Conservation (phyloP, 1,140 invertebrate species). For the Tribolium madens region DNA sequence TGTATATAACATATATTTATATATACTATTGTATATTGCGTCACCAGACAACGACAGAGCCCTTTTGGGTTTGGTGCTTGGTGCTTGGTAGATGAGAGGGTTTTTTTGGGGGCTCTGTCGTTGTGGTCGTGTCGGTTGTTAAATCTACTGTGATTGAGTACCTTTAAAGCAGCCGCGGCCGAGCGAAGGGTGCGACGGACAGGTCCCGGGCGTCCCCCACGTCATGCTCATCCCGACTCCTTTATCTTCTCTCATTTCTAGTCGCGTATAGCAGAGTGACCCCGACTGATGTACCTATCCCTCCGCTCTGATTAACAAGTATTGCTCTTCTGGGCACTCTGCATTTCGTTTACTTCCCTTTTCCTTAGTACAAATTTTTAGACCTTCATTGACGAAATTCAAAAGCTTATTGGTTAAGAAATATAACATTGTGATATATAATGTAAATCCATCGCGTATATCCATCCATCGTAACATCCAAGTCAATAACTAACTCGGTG, state of each 20-base stretch:
- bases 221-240: conserved; percentile 56
- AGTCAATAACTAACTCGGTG: conserved; percentile 38
- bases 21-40: conserved; percentile 44
- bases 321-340: conserved; percentile 58
- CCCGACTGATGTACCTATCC: conserved; percentile 63
- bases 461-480: conserved; percentile 42
- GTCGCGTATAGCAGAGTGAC: conserved; percentile 61
- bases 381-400: conserved; percentile 25
- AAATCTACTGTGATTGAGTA: conserved; percentile 60
- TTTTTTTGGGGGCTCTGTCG: conserved; percentile 3
- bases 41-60: neutral
- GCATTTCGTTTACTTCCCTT: conserved; percentile 44
- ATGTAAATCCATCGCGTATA: conserved; percentile 31
- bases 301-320: conserved; percentile 53
- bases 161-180: conserved; percentile 56
- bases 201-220: conserved; percentile 55
- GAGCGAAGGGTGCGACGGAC: conserved; percentile 50
- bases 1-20: conserved; percentile 56
- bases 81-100: neutral
- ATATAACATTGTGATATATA: conserved; percentile 42
- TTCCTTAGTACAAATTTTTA: conserved; percentile 44
- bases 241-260: conserved; percentile 58
- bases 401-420: conserved; percentile 47
- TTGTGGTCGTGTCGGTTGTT: conserved; percentile 19
- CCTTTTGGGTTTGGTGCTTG: neutral